Base-by-base conservation (phyloP, 1,140 invertebrate species). In the Micrasema minimum region DNA sequence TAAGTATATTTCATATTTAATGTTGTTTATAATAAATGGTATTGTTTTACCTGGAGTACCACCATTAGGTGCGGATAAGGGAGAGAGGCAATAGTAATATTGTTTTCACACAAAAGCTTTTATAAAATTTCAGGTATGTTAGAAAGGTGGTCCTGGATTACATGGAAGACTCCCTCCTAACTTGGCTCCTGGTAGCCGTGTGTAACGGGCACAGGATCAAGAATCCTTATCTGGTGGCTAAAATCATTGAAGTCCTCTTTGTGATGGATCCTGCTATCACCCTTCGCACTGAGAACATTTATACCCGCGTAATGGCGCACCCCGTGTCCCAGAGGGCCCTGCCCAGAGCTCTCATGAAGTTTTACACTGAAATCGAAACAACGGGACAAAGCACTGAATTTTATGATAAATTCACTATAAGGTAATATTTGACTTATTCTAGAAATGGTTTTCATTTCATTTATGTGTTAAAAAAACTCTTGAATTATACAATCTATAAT, bases 391-490 rank as follows among this genome's bases (percentile, higher is more conserved):
- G 93, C 80, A 96, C 93, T 43, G 97, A 99, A 82, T 99, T 99
- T 84, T 99, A 99, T 79, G 97, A 99, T 83, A 99, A 99, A 85
- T 99, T 99, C 81, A 96, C 96, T 10, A 99, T 99, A 78, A 90
- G 96, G 82, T 64, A 16, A 35, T 26, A 48, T n/a, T 66, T 12
- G n/a, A n/a, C 16, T 26, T 45, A 61, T 67, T 65, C 18, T 12
- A 55, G 43, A 57, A 67, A n/a, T n/a, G n/a, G n/a, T n/a, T n/a
- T n/a, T n/a, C n/a, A n/a, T n/a, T n/a, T n/a, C n/a, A n/a, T n/a
- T n/a, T n/a, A n/a, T n/a, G n/a, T n/a, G n/a, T n/a, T n/a, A n/a
- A n/a, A n/a, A n/a, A n/a, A n/a, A n/a, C n/a, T n/a, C n/a, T n/a
- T n/a, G n/a, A n/a, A n/a, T n/a, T n/a, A n/a, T n/a, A n/a, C n/a